Evolutionary conservation across 2,797 vertebrate species (phyloP).

Genomic region (Gymnoscopelus braueri): DNA sequence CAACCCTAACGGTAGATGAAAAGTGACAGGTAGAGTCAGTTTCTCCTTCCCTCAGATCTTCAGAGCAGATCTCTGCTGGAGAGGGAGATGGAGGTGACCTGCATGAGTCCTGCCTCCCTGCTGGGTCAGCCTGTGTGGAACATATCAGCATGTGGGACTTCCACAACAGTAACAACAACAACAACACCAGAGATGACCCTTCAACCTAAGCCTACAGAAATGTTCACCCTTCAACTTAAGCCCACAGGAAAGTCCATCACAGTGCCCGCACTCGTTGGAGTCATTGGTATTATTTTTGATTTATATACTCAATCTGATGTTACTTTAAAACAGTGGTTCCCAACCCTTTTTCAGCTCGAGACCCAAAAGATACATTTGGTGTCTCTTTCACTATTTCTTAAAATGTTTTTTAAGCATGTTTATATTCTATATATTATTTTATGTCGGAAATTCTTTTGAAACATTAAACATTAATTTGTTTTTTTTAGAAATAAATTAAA

Average conservation of each 20-base stretch:
- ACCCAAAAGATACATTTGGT: no score
- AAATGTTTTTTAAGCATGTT: no score
- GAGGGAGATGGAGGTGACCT: constrained; percentile 56
- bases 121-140: constrained; percentile 71
- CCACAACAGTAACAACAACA: not conserved
- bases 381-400: no score
- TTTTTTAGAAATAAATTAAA: no score
- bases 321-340: no score
- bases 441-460: no score
- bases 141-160: constrained; percentile 53
- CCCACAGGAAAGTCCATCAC: constrained; percentile 1
- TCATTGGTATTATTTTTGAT: constrained; percentile 56
- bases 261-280: constrained; percentile 19
- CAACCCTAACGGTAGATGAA: no score
- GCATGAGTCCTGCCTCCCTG: constrained; percentile 62
- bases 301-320: no score
- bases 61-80: constrained; percentile 65
- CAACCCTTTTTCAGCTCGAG: no score
- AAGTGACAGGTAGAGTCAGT: no score
- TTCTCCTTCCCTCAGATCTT: constrained; percentile 64
- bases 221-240: not conserved
- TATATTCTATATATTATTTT: no score
- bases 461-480: no score
- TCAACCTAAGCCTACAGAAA: constrained; percentile 18
- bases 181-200: not conserved